Base-by-base conservation (phyloP, 1,140 invertebrate genomes). In the Saccostrea cuccullata region DNA sequence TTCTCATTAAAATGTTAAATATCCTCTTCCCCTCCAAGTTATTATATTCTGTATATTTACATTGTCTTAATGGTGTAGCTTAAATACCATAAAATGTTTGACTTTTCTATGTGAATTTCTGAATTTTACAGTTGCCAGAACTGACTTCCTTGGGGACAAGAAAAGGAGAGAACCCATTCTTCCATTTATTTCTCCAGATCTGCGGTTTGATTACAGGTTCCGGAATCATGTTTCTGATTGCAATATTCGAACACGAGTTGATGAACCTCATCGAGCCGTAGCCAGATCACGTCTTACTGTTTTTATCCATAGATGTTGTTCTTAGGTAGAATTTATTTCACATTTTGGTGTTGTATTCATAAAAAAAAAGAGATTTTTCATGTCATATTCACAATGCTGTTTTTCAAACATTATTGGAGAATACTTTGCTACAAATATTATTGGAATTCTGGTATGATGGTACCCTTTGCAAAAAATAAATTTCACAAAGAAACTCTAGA, bases 171-270 rank as follows among this genome's bases (percentile, higher is more conserved):
- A 85, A 90, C 55, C 88, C 88, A 47, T 77, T 64, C 3, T 84
- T 86, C 77, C 88, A 90, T 82, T 89, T 91, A 30, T 55, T 91
- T 12, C 87, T 88, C 30, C 90, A 90, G 73, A 86, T 89, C 11
- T 47, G 83, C 26, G 91, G 91, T 17, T 85, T 91, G 20, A 23
- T 88, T 0, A 26, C 90, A 9, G 91, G 91, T 17, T 82, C 64
- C 23, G 47, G 86, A 8, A 90, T 90, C 8, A 91, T 91, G 91
- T 67, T 91, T 12, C 36, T 89, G 12, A 86, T 91, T 20, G 90
- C 91, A 2, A 47, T 91, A 11, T 90, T 84, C 82, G 91, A 91
- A 70, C 58, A 89, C 15, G 87, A 88, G 11, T 60, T 90, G 84
- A 90, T 73, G 77, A 64, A 87, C 12, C n/a, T 90, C 3, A 55